Percentiles rank a stretch among this genome's conserved stretches.
phyloP scores from a whole-genome alignment of 2,888 invertebrate species.

The Epirrhoe tristata region DNA sequence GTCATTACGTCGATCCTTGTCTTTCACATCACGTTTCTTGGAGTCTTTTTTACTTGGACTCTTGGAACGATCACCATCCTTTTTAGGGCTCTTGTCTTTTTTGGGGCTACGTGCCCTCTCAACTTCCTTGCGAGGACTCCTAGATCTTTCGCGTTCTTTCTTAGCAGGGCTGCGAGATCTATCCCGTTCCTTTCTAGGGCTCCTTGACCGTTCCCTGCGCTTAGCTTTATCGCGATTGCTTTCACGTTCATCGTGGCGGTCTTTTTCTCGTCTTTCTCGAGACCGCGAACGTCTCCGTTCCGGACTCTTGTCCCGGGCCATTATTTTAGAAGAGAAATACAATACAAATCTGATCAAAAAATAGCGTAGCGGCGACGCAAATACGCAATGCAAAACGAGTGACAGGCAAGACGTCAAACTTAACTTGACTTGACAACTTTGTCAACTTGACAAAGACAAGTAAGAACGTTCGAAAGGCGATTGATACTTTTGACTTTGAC shows the following conservation, averaged over 20 bases:
- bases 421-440: too few relatives aligned
- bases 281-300: slow-evolving; percentile 78
- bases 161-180: slow-evolving; percentile 67
- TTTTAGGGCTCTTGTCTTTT: slow-evolving; percentile 46
- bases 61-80: slow-evolving; percentile 46
- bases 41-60: slow-evolving; percentile 68
- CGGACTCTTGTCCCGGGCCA: slow-evolving; percentile 75
- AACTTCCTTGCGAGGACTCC: slow-evolving; percentile 55
- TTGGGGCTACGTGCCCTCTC: slow-evolving; percentile 44
- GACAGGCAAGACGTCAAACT: too few relatives aligned
- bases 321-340: slow-evolving; percentile 36
- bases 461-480: too few relatives aligned
- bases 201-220: slow-evolving; percentile 71
- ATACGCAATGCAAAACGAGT: too few relatives aligned
- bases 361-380: neutral
- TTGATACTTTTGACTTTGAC: too few relatives aligned
- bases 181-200: slow-evolving; percentile 69
- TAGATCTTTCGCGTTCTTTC: slow-evolving; percentile 63
- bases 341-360: neutral
- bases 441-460: too few relatives aligned
- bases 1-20: slow-evolving; percentile 63
- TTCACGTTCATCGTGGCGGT: slow-evolving; percentile 77
- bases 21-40: slow-evolving; percentile 75
- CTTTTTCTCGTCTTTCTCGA: slow-evolving; percentile 74
- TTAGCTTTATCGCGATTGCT: slow-evolving; percentile 72